phyloP scores from a whole-genome alignment of 1,140 invertebrate genomes.

The Dreissena polymorpha region DNA sequence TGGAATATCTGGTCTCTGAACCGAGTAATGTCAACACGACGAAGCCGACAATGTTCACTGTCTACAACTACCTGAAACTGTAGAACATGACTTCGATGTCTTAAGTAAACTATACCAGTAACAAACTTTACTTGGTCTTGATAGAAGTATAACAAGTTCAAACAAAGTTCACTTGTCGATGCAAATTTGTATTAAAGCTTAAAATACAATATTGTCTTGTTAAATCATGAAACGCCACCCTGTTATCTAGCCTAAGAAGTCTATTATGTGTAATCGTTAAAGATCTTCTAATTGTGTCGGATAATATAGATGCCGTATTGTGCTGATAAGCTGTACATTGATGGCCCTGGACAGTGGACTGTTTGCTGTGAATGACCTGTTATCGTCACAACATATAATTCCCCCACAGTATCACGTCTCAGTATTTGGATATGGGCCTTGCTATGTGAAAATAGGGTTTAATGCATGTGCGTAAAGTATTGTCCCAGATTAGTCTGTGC shows the following conservation, averaged over 20 bases:
- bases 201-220: no score
- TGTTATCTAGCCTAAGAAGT: neutral
- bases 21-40: constrained; percentile 27
- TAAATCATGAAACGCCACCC: no score
- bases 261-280: constrained; percentile 6
- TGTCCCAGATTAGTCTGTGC: no score
- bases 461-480: no score
- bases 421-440: no score
- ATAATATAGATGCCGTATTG: neutral
- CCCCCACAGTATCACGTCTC: no score
- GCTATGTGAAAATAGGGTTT: no score
- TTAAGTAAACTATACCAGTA: neutral
- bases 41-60: neutral
- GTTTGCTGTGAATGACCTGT: no score
- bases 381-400: no score
- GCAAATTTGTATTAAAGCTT: neutral
- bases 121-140: neutral
- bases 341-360: no score
- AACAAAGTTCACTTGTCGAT: neutral
- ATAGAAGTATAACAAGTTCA: neutral
- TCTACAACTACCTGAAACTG: neutral
- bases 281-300: neutral
- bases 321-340: neutral
- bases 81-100: constrained; percentile 6
- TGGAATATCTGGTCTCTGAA: constrained; percentile 23